Conservation (phyloP, 2,888 invertebrate species). For the Dryocosmus kuriphilus region DNA sequence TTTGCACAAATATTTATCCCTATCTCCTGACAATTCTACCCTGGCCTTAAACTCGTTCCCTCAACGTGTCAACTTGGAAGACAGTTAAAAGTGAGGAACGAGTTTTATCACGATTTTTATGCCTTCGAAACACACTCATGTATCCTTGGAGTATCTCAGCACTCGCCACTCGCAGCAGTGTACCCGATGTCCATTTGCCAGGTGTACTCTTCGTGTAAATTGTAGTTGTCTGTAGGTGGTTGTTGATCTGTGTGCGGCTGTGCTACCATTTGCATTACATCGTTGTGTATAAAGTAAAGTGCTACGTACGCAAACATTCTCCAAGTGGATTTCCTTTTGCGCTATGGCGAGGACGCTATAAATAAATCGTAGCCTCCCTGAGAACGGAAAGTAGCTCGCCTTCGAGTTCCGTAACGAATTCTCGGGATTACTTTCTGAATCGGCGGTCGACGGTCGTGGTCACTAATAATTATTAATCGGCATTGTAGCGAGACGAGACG, state of each 20-base stretch:
- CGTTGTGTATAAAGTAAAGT: conserved; percentile 26
- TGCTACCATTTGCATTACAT: background rate
- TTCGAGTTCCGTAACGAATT: conserved; percentile 75
- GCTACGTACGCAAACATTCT: conserved; percentile 52
- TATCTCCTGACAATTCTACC: conserved; percentile 26
- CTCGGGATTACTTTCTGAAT: conserved; percentile 71
- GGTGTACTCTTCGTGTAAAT: conserved; percentile 31
- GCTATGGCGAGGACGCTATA: conserved; percentile 68
- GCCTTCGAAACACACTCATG: conserved; percentile 11
- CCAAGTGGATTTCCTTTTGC: conserved; percentile 69
- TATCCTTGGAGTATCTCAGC: conserved; percentile 39
- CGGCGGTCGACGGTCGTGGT: conserved; percentile 55
- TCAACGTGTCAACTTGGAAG: conserved; percentile 35
- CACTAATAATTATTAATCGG: conserved; percentile 54
- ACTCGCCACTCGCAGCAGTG: conserved; percentile 33
- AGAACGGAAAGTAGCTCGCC: conserved; percentile 76
- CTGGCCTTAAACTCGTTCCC: conserved; percentile 37
- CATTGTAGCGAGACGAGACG: conserved; percentile 47
- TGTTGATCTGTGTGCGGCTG: conserved; percentile 25
- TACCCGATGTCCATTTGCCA: conserved; percentile 25
- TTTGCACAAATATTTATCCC: conserved; percentile 23
- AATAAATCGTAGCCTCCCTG: conserved; percentile 73
- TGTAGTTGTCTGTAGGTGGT: no score
- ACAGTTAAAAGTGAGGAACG: conserved; percentile 40
- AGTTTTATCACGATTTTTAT: conserved; percentile 34